A percentile compares a stretch with the other conserved stretches of the same genome.
These are phyloP conservation scores for Dromococcyx pavoninus DNA, from an alignment of 2,797 vertebrate genomes.

Conservation along the genomic window DNA sequence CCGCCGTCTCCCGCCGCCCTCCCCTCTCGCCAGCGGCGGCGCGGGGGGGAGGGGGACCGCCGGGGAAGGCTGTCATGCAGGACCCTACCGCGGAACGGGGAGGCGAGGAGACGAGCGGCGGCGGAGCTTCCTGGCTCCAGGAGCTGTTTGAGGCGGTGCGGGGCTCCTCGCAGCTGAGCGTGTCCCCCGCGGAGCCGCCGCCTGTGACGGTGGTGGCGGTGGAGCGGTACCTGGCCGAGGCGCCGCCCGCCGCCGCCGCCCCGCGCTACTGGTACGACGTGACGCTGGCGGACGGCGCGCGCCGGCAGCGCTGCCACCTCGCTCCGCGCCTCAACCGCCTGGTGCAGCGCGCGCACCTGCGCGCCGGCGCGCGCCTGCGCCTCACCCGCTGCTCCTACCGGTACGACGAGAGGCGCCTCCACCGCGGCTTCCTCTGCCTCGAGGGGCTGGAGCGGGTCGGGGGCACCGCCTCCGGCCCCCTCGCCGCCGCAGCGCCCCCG, in stretches of 20 bases:
- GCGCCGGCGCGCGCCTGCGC: constrained; percentile 74
- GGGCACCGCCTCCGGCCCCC: background rate
- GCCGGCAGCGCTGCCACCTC: constrained; percentile 79
- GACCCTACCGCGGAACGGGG: background rate
- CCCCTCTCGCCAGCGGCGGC: background rate
- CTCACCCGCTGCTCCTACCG: constrained; percentile 79
- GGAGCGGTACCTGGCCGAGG: constrained; percentile 80
- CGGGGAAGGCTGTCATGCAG: background rate
- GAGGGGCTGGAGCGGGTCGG: background rate
- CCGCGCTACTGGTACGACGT: constrained; percentile 83
- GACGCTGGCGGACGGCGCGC: constrained; percentile 81
- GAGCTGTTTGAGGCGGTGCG: constrained; percentile 66
- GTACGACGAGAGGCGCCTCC: constrained; percentile 82
- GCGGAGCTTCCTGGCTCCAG: constrained; percentile 50
- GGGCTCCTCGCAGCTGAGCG: constrained; percentile 49
- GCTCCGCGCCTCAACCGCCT: constrained; percentile 73
- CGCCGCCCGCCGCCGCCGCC: background rate
- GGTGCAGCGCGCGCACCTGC: constrained; percentile 80
- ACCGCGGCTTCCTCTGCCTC: constrained; percentile 79
- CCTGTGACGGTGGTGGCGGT: constrained; percentile 80
- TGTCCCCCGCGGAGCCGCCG: constrained; percentile 31
- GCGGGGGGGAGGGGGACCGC: background rate
- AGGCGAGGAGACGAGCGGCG: background rate
- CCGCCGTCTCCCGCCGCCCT: background rate
- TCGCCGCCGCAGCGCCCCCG: background rate